phyloP scores from a whole-genome alignment of 2,113 vertebrate species.

The Zosterops lateralis region DNA sequence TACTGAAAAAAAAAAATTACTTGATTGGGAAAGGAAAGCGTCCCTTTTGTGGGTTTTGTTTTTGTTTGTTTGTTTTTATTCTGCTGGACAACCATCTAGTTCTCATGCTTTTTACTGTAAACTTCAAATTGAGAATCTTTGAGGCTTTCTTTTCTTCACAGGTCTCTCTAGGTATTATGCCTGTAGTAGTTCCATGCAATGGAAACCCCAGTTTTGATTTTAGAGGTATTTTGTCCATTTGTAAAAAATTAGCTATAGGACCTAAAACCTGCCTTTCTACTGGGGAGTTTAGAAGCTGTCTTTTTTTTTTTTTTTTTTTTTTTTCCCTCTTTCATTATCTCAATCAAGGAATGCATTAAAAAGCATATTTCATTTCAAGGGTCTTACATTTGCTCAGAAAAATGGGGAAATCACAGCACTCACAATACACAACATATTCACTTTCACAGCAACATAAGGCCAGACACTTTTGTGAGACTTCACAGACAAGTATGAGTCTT shows the following conservation, averaged over 20 bases:
- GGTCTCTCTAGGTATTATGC: background rate
- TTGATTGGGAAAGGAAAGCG: background rate
- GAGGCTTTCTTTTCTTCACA: background rate
- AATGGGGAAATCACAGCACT: background rate
- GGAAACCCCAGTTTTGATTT: background rate
- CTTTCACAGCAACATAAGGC: background rate
- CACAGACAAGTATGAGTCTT: background rate
- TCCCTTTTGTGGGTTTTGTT: background rate
- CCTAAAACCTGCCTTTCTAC: background rate
- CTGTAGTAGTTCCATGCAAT: background rate
- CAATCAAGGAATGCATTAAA: background rate
- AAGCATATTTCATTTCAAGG: background rate
- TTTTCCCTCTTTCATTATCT: background rate
- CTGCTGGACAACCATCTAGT: background rate
- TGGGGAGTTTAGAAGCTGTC: background rate
- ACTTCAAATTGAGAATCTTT: background rate
- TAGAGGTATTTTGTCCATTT: background rate
- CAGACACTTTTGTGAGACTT: background rate
- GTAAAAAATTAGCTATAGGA: background rate
- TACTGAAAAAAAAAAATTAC: background rate
- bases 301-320: accelerated
- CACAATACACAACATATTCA: background rate
- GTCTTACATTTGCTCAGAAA: background rate
- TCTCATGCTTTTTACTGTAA: background rate
- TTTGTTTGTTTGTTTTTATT: accelerated